phyloP scores from a whole-genome alignment of 2,113 vertebrate species.

The Mustela nigripes region DNA sequence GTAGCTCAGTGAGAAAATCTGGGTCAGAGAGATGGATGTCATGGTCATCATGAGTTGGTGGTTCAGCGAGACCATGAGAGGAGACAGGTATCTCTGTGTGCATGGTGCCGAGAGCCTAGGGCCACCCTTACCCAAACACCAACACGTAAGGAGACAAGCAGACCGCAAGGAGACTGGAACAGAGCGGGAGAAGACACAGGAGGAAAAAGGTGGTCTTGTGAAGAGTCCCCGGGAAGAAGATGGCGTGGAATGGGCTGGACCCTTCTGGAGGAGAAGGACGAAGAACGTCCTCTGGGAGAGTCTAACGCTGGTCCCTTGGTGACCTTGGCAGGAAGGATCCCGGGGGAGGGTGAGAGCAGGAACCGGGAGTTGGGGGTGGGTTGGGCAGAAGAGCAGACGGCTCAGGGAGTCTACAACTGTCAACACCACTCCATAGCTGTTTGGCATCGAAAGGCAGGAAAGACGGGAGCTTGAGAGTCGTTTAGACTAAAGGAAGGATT shows the following conservation, averaged over 20 bases:
- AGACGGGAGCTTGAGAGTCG: background rate
- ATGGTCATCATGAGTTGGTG: fast-evolving
- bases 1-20: background rate
- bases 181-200: background rate
- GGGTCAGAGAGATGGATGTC: background rate
- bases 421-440: background rate
- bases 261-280: background rate
- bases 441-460: background rate
- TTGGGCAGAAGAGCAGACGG: background rate
- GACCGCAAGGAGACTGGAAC: background rate
- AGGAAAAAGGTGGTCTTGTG: background rate
- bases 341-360: background rate
- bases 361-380: background rate
- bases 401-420: background rate
- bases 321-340: background rate
- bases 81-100: background rate
- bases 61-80: too few species aligned
- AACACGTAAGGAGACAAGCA: background rate
- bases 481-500: background rate
- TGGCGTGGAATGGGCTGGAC: background rate
- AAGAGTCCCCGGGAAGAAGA: background rate
- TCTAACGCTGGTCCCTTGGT: fast-evolving
- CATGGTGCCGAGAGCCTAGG: background rate
- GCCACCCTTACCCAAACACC: background rate
- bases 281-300: background rate